Base-by-base conservation (phyloP, 2,113 vertebrate species). In the Erythrolamprus reginae region DNA sequence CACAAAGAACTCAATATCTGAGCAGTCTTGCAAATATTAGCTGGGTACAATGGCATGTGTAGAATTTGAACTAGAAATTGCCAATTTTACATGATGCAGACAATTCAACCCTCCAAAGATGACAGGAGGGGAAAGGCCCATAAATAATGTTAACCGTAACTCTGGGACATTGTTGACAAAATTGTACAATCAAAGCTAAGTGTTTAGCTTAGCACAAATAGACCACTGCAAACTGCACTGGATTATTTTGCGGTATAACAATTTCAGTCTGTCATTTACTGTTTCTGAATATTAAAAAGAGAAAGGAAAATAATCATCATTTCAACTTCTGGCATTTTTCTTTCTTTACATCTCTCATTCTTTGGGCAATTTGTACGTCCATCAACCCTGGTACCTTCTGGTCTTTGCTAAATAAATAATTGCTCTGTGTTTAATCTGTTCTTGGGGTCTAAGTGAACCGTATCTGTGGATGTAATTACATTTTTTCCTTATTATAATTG, bases 1-100 rank as follows among this genome's bases (percentile, higher is more conserved):
- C 94, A n/a, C 94, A 96, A 96, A 96, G 95, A 91, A 94, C 95
- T 95, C 96, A 95, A 96, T 94, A 93, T 89, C 95, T 95, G 96
- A 96, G 96, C 96, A 96, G 91, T 95, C 96, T 93, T 95, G 94
- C 94, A 95, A 17, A 7, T 38, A 70, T 33, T 70, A 38, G 5
- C n/a, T 70, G n/a, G 65, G 15, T 5, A 19, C 15, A 19, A 5
- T 38, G 65, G 65, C 65, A 77, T 77, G 8, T 21, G 2, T 77
- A 77, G n/a, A 38, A 77, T 77, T 38, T 19, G n/a, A 38, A 38
- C 33, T 77, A 38, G 65, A 77, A 77, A 38, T 38, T 38, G 15
- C 6, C 15, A 38, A 65, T 13, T 13, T 28, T 65, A 15, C 58
- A 65, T n/a, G 4, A 65, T 65, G 4, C 12, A 65, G 58, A 13